Conservation (phyloP, 2,113 vertebrate genomes). For the Castor canadensis region DNA sequence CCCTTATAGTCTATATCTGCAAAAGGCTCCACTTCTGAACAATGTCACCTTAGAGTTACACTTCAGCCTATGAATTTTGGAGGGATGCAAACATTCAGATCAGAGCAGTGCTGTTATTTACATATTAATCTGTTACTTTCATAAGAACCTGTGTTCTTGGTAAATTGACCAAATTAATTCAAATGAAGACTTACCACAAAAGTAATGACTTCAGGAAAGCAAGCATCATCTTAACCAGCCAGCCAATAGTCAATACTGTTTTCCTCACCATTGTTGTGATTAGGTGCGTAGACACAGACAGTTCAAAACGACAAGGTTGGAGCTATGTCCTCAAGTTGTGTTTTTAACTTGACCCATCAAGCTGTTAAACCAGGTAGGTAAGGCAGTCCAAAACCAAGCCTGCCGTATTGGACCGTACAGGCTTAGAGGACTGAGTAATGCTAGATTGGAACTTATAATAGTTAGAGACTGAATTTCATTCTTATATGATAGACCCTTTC, state of each 20-base stretch:
- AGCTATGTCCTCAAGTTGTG: no score
- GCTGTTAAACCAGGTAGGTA: no score
- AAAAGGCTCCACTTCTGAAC: neutral
- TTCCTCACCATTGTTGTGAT: no score
- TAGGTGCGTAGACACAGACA: no score
- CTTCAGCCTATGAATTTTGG: no score
- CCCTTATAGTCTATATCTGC: neutral
- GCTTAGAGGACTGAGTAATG: neutral
- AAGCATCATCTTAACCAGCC: neutral
- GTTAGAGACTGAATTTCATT: neutral
- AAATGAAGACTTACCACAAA: neutral
- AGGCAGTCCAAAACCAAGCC: no score
- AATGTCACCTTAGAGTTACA: neutral
- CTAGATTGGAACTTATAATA: neutral
- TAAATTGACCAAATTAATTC: conserved; percentile 4
- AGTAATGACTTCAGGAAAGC: neutral
- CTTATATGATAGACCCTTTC: neutral
- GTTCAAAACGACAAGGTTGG: no score
- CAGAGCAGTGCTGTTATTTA: neutral
- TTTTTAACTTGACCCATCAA: no score
- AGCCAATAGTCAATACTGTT: no score
- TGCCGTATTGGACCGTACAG: neutral
- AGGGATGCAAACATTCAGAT: no score
- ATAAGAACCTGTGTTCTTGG: neutral
- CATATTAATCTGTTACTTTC: neutral